Percentiles rank a stretch among this genome's conserved stretches.
Conservation (phyloP, 2,113 vertebrate species). For the Castor canadensis region DNA sequence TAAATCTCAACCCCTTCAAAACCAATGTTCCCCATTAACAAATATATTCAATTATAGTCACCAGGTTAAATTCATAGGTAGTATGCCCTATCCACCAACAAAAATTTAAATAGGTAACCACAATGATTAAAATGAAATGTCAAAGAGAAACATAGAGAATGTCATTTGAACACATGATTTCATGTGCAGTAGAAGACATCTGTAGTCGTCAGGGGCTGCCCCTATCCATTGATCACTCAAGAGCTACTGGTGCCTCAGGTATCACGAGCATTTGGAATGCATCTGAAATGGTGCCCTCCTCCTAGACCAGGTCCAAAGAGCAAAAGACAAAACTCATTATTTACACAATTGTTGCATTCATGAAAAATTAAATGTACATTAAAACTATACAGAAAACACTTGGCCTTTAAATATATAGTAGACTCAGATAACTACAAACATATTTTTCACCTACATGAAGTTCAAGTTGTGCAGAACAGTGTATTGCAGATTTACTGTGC, state of each 20-base stretch:
- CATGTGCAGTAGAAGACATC: not conserved
- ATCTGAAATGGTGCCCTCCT: not conserved
- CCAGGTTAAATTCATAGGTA: not conserved
- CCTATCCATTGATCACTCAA: not conserved
- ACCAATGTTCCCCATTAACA: not conserved
- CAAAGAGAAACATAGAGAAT: not conserved
- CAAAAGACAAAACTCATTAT: not conserved
- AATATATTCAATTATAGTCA: not conserved
- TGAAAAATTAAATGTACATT: not conserved
- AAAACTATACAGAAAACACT: not conserved
- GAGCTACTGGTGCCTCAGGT: not conserved
- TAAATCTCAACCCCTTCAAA: constrained; percentile 16
- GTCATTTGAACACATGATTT: not conserved
- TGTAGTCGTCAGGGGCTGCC: not conserved
- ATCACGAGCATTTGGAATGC: not conserved
- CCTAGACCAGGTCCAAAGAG: not conserved
- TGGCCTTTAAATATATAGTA: not conserved
- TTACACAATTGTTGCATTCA: not conserved
- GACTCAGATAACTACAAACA: not conserved
- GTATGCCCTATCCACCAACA: not conserved
- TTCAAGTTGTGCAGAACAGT: not conserved
- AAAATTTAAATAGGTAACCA: not conserved
- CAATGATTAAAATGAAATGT: not conserved
- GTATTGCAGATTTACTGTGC: not conserved
- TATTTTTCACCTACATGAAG: not conserved